Percentiles rank a stretch among this genome's conserved stretches.
Conservation (phyloP, 1,140 invertebrate species). For the Thereuonema tuberculata region DNA sequence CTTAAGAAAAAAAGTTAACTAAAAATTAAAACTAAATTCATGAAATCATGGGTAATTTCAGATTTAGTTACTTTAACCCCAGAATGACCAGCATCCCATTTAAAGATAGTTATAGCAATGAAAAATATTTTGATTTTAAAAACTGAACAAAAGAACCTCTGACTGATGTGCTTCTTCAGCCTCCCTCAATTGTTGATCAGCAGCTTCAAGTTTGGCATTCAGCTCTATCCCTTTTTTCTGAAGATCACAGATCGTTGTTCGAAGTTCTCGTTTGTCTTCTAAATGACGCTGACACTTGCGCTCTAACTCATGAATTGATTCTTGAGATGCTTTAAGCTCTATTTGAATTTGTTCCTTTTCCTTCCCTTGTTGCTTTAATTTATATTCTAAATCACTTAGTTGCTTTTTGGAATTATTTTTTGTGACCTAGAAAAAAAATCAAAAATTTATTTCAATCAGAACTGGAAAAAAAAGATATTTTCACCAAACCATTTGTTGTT, state of each 20-base stretch:
- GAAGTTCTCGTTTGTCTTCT: slow-evolving; percentile 58
- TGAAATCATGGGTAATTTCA: too few species aligned
- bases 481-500: too few species aligned
- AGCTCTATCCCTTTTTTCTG: slow-evolving; percentile 49
- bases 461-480: too few species aligned
- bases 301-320: slow-evolving; percentile 56
- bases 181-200: slow-evolving; percentile 43
- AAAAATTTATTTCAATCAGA: too few species aligned
- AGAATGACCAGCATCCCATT: too few species aligned
- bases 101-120: too few species aligned
- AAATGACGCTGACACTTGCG: slow-evolving; percentile 52
- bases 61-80: too few species aligned
- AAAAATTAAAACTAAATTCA: too few species aligned
- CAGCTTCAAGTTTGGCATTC: slow-evolving; percentile 37
- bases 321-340: slow-evolving; percentile 55
- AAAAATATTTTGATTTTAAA: too few species aligned
- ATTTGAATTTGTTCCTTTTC: slow-evolving; percentile 52
- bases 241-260: slow-evolving; percentile 46
- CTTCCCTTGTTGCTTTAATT: slow-evolving; percentile 50
- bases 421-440: slow-evolving; percentile 35
- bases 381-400: slow-evolving; percentile 61
- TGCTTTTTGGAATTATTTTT: slow-evolving; percentile 68
- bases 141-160: slow-evolving; percentile 16
- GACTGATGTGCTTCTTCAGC: slow-evolving; percentile 38
- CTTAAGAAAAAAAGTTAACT: too few species aligned